Percentiles rank a stretch among this genome's conserved stretches.
Evolutionary conservation across 2,888 invertebrate genomes (phyloP).

Genomic region (Oasisia sp.): DNA sequence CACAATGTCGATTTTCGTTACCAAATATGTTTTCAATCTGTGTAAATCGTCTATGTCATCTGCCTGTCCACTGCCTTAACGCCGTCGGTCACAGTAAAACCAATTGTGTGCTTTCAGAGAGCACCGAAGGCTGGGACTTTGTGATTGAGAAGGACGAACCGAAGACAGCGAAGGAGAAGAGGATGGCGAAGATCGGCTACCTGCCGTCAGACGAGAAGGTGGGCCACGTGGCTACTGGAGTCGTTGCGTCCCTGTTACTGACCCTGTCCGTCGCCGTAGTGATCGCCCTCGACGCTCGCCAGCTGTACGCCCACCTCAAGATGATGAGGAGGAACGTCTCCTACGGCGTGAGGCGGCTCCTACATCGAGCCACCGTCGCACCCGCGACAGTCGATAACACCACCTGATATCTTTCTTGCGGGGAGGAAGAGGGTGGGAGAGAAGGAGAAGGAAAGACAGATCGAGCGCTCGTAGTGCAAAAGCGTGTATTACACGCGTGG

Average conservation of each 20-base stretch:
- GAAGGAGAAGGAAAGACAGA: too few species aligned
- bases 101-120: background rate
- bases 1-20: too few species aligned
- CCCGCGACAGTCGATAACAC: background rate
- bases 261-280: background rate
- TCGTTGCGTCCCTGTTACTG: background rate
- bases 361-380: background rate
- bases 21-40: too few species aligned
- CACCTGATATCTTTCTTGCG: too few species aligned
- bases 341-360: background rate
- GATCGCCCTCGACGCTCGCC: background rate
- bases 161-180: background rate
- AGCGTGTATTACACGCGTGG: too few species aligned
- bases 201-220: background rate
- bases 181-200: background rate
- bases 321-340: constrained; percentile 13
- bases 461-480: too few species aligned
- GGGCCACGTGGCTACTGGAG: background rate
- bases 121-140: background rate
- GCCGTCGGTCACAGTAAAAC: too few species aligned
- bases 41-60: too few species aligned
- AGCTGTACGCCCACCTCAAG: background rate
- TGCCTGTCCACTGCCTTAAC: too few species aligned
- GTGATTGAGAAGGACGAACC: constrained; percentile 1
- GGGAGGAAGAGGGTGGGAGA: too few species aligned